These are phyloP conservation scores for Euwallacea similis DNA, from an alignment of 1,140 invertebrate species.

Conservation along the genomic window DNA sequence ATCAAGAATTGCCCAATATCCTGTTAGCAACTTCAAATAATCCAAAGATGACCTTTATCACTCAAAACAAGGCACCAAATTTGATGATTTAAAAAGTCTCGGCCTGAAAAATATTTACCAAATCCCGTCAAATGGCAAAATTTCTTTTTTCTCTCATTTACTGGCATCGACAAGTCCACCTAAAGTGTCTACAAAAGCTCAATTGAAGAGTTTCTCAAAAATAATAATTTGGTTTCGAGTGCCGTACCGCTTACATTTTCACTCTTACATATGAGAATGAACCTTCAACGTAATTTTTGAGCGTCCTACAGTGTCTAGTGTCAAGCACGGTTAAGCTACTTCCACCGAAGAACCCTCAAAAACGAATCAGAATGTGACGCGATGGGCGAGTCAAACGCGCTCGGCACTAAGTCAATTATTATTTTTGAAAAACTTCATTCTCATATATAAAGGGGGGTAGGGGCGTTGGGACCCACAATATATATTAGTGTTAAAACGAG, in stretches of 20 bases:
- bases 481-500: constrained; percentile 50
- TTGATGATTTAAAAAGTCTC: no score
- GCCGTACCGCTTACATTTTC: constrained; percentile 47
- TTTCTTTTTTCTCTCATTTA: not conserved
- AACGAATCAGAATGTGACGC: no score
- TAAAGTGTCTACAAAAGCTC: constrained; percentile 25
- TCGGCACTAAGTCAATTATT: constrained; percentile 22
- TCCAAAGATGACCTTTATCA: no score
- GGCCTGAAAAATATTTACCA: no score
- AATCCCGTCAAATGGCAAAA: no score
- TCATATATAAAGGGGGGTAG: constrained; percentile 35
- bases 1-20: no score
- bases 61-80: no score
- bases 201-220: constrained; percentile 37
- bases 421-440: constrained; percentile 39
- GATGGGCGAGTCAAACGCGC: not conserved
- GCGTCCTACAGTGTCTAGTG: not conserved
- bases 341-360: no score
- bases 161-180: constrained; percentile 21
- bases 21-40: no score
- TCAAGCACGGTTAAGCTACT: not conserved
- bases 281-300: constrained; percentile 8
- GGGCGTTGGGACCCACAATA: constrained; percentile 47
- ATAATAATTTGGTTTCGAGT: constrained; percentile 51
- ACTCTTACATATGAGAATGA: constrained; percentile 39